Evolutionary conservation across 2,797 vertebrate genomes (phyloP).

Genomic region (Gymnothorax javanicus): DNA sequence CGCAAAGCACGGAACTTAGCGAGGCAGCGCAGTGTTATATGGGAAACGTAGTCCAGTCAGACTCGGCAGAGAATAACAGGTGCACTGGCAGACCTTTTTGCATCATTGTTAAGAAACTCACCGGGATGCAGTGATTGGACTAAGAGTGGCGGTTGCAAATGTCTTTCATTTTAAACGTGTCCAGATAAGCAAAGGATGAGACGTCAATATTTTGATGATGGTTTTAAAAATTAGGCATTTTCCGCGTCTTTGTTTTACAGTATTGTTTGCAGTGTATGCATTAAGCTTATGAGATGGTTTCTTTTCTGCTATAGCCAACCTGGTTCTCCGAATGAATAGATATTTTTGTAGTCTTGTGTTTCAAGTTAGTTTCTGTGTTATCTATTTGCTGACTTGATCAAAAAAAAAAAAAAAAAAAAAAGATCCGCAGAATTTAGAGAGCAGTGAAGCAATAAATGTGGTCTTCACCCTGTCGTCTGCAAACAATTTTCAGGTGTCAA

Average conservation of each 20-base stretch:
- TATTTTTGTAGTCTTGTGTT: background rate
- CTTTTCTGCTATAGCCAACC: background rate
- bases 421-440: background rate
- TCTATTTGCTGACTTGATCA: background rate
- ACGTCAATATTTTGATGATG: background rate
- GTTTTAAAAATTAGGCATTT: background rate
- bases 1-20: slow-evolving; percentile 55
- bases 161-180: background rate
- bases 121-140: background rate
- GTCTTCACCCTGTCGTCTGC: background rate
- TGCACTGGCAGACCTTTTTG: slow-evolving; percentile 44
- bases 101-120: slow-evolving; percentile 22
- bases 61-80: slow-evolving; percentile 51
- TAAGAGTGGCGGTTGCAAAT: slow-evolving; percentile 21
- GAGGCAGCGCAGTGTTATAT: slow-evolving; percentile 68
- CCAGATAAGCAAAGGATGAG: background rate
- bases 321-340: background rate
- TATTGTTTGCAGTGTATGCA: background rate
- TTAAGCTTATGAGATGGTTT: background rate
- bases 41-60: slow-evolving; percentile 75
- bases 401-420: background rate
- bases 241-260: background rate
- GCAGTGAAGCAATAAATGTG: background rate
- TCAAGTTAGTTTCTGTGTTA: background rate
- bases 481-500: background rate